phyloP scores from a whole-genome alignment of 23 tunicate species.

The Botrylloides violaceus region DNA sequence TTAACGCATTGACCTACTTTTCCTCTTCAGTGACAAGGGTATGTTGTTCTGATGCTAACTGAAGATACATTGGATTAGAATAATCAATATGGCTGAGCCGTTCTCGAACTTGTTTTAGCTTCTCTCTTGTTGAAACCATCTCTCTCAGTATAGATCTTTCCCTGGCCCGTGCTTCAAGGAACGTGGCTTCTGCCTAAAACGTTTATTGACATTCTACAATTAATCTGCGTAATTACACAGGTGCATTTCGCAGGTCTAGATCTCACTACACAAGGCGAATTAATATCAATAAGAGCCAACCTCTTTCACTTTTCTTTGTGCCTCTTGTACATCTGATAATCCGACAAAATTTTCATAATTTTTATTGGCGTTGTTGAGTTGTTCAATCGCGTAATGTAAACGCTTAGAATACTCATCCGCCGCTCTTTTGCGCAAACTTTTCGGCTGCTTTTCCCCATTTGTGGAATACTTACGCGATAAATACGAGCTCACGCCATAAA shows the following conservation, averaged over 20 bases:
- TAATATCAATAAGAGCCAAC: too few relatives aligned
- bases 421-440: background rate
- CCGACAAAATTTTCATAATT: slow-evolving; percentile 77
- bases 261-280: too few relatives aligned
- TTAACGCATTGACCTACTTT: too few relatives aligned
- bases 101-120: slow-evolving; percentile 65
- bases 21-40: slow-evolving; percentile 69
- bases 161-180: slow-evolving; percentile 38
- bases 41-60: slow-evolving; percentile 77
- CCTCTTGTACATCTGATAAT: slow-evolving; percentile 48
- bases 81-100: slow-evolving; percentile 65
- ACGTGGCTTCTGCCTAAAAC: slow-evolving; percentile 49
- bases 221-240: too few relatives aligned
- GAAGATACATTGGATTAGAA: slow-evolving; percentile 78
- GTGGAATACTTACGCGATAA: too few relatives aligned
- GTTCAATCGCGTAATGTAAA: background rate
- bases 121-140: slow-evolving; percentile 37
- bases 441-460: too few relatives aligned
- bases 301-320: slow-evolving; percentile 49
- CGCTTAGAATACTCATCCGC: background rate
- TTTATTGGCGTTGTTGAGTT: background rate
- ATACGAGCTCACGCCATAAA: too few relatives aligned
- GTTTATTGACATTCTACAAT: background rate
- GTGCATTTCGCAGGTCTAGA: too few relatives aligned
- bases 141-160: slow-evolving; percentile 58